Evolutionary conservation across 2,888 invertebrate genomes (phyloP), one percentile per base, ranked within the genome.

Genomic region (Cerceris ruficornis): DNA sequence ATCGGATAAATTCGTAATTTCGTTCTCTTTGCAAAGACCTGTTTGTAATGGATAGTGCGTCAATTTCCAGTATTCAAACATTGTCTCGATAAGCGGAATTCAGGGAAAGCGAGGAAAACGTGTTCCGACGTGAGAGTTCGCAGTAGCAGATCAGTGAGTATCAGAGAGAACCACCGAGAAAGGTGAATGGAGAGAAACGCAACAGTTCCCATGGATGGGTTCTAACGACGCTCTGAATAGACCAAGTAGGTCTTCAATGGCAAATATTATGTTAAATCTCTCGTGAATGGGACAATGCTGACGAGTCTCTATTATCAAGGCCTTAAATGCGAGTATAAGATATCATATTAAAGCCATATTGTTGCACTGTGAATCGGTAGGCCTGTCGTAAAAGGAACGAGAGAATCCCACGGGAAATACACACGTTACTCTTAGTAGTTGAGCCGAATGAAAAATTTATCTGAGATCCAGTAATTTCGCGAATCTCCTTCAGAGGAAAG

Each of bases 181-280:
- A 28, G 28, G 28, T 28, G 28, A 55, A 17, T 6, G n/a, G 28
- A 15, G 42, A 17, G 15, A 55, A 52, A 42, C 13, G 42, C 58
- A 57, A 57, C 69, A 58, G 60, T 61, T 66, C 57, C 52, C 50
- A 39, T 11, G 55, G 28, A 52, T 28, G 52, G 57, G 62, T 82
- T 86, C 84, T 82, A 81, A 82, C 78, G 81, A 71, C 68, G 70
- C 59, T 59, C 17, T 83, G 85, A 88, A 86, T 88, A 77, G 87
- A 74, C 77, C 76, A 61, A 75, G 86, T 82, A 86, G 86, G 90
- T 84, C 91, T 91, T 91, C 92, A 88, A 91, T 92, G 85, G 91
- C 89, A 92, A 92, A 92, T 92, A 92, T 92, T 92, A 92, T 92
- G 91, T 92, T 89, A 89, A 91, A 91, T 92, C 91, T 90, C 87